Conservation (phyloP, 2,888 invertebrate genomes). For the Lasioglossum malachurum region DNA sequence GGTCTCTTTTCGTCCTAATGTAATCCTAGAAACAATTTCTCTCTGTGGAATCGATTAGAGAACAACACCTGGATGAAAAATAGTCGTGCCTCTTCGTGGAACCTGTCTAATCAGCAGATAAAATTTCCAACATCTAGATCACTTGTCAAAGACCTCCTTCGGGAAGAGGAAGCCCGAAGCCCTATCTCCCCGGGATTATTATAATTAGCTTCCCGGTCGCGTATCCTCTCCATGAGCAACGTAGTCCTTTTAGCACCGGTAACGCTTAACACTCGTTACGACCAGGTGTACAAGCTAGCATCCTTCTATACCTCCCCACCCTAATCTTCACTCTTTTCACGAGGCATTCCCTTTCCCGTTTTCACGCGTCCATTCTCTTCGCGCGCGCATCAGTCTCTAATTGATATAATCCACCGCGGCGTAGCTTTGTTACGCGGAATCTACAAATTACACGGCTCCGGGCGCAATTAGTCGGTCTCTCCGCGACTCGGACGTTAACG, state of each 20-base stretch:
- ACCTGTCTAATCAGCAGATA: too few relatives aligned
- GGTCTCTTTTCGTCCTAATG: too few relatives aligned
- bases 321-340: conserved; percentile 9
- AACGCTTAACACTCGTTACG: conserved; percentile 67
- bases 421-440: conserved; percentile 67
- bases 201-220: conserved; percentile 65
- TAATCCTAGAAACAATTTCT: too few relatives aligned
- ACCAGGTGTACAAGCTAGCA: conserved; percentile 55
- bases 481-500: conserved; percentile 65
- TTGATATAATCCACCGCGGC: conserved; percentile 71
- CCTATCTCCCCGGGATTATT: conserved; percentile 47
- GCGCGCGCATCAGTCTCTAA: conserved; percentile 50
- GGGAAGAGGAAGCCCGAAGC: too few relatives aligned
- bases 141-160: too few relatives aligned
- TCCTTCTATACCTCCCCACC: conserved; percentile 15
- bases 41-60: too few relatives aligned
- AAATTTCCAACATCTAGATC: too few relatives aligned
- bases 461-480: conserved; percentile 66
- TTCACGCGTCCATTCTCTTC: conserved; percentile 28
- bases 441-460: conserved; percentile 65
- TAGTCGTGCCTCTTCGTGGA: too few relatives aligned
- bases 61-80: too few relatives aligned
- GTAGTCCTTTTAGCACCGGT: conserved; percentile 49
- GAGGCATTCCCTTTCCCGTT: conserved; percentile 13
- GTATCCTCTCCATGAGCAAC: conserved; percentile 40